Conservation (phyloP, 2,888 invertebrate genomes). For the Villa cingulata region DNA sequence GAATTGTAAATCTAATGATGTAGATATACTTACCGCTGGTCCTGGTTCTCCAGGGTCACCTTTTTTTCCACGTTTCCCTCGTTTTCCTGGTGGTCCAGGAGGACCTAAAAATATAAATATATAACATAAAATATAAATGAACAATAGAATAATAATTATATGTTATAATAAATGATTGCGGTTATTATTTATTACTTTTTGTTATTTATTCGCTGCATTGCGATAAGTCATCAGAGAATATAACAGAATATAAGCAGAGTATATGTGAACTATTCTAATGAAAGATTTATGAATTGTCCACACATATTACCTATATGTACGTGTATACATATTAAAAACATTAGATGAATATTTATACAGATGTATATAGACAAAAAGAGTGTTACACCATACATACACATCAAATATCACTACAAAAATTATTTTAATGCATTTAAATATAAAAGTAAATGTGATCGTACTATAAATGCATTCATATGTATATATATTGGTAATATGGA, state of each 20-base stretch:
- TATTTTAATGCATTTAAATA: too few relatives aligned
- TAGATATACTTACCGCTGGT: conserved; percentile 52
- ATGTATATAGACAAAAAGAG: too few relatives aligned
- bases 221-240: conserved; percentile 6
- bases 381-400: too few relatives aligned
- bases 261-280: neutral
- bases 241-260: too few relatives aligned
- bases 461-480: neutral
- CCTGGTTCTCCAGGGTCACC: conserved; percentile 74
- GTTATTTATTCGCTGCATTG: neutral
- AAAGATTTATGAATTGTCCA: conserved; percentile 4
- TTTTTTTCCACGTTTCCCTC: conserved; percentile 80
- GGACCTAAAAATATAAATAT: conserved; percentile 48
- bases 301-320: too few relatives aligned
- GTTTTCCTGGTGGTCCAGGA: conserved; percentile 72
- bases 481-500: too few relatives aligned
- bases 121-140: neutral
- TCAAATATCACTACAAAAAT: too few relatives aligned
- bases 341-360: too few relatives aligned
- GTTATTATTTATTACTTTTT: neutral
- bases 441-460: too few relatives aligned
- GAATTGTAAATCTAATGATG: too few relatives aligned
- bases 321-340: too few relatives aligned
- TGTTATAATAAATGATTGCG: neutral
- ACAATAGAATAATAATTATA: neutral